A percentile compares a stretch with the other conserved stretches of the same genome.
Conservation (phyloP, 2,888 invertebrate genomes). For the Protonemura montana region DNA sequence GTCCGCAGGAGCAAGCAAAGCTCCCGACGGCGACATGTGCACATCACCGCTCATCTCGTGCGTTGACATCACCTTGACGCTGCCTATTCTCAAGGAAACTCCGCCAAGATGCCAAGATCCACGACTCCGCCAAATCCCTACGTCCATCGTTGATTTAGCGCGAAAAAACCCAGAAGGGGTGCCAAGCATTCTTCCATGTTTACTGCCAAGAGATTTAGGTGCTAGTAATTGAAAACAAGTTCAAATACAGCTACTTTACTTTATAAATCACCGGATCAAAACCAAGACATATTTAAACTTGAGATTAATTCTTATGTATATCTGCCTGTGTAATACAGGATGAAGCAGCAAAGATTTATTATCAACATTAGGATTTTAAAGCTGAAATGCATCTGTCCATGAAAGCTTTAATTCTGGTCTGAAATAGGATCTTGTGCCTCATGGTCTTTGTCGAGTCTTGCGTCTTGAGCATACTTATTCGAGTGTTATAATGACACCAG, state of each 20-base stretch:
- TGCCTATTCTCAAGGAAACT: background rate
- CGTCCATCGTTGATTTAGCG: background rate
- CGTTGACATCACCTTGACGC: background rate
- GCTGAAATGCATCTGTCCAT: background rate
- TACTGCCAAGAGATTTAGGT: background rate
- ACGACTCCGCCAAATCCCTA: background rate
- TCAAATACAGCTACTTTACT: background rate
- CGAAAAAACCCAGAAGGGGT: background rate
- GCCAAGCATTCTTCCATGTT: background rate
- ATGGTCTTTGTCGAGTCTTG: background rate
- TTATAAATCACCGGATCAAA: conserved; percentile 23
- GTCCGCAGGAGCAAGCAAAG: too few relatives aligned
- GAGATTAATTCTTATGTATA: background rate
- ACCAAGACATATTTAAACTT: background rate
- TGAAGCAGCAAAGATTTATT: background rate
- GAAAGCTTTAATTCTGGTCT: background rate
- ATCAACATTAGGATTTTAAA: background rate
- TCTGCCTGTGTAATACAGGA: background rate
- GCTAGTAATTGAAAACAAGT: background rate
- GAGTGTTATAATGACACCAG: conserved; percentile 1
- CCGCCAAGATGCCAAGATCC: background rate
- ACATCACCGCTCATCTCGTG: background rate
- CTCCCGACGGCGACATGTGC: too few relatives aligned
- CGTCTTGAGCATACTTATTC: conserved; percentile 22
- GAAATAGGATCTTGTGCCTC: background rate